Evolutionary conservation across 2,888 invertebrate species (phyloP).

Genomic region (Yponomeuta sedellus): DNA sequence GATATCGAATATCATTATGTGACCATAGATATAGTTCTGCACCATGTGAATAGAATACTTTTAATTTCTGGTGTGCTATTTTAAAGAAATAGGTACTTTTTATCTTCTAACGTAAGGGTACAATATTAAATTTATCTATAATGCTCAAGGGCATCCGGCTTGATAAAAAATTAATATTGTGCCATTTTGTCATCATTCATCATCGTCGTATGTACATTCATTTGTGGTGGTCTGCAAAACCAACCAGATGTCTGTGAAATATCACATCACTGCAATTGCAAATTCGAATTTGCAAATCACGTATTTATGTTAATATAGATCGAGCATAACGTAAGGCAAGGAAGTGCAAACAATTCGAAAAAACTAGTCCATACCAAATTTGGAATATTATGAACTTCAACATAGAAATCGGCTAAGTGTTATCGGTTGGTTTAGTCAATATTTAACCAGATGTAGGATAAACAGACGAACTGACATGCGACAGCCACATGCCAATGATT

Average conservation of each 20-base stretch:
- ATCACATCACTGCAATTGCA: not conserved
- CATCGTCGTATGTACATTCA: too few species aligned
- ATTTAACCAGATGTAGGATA: not conserved
- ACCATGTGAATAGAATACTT: too few species aligned
- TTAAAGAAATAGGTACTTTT: too few species aligned
- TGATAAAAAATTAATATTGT: too few species aligned
- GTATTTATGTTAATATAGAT: not conserved
- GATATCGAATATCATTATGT: too few species aligned
- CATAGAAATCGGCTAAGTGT: not conserved
- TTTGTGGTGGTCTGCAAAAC: too few species aligned
- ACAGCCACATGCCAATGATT: not conserved
- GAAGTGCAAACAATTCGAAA: not conserved
- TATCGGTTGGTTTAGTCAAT: constrained; percentile 6
- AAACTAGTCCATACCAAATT: not conserved
- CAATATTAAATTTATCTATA: too few species aligned
- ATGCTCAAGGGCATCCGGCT: too few species aligned
- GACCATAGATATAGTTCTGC: too few species aligned
- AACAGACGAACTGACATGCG: not conserved
- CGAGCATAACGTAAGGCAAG: not conserved
- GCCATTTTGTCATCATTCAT: too few species aligned
- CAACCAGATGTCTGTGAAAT: not conserved
- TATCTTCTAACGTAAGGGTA: too few species aligned
- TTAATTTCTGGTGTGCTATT: too few species aligned
- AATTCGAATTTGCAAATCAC: not conserved
- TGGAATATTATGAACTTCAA: not conserved